A percentile compares a stretch with the other conserved stretches of the same genome.
Evolutionary conservation across 2,888 invertebrate genomes (phyloP).

Genomic region (Diplolepis rosae): DNA sequence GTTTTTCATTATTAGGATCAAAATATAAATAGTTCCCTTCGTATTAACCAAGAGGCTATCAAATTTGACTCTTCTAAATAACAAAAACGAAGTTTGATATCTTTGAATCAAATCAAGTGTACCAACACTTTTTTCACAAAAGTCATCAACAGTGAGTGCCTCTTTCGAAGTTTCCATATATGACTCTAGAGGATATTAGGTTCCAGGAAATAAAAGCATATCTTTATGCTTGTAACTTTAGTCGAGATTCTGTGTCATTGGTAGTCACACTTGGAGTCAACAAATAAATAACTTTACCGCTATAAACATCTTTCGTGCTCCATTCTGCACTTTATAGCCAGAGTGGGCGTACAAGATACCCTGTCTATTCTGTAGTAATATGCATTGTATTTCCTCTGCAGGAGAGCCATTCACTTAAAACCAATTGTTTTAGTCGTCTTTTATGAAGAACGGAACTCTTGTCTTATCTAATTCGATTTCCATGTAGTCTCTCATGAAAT

Average conservation of each 20-base stretch:
- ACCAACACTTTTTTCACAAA: too few species aligned
- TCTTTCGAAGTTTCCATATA: too few species aligned
- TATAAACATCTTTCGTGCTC: conserved; percentile 7
- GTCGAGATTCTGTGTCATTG: neutral
- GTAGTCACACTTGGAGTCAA: conserved; percentile 6
- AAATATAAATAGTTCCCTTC: too few species aligned
- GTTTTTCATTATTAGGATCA: too few species aligned
- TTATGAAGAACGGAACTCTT: neutral
- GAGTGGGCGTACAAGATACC: neutral
- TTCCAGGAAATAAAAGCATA: neutral
- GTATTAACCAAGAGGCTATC: too few species aligned
- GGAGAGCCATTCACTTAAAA: neutral
- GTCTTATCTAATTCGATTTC: neutral
- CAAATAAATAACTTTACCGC: conserved; percentile 21
- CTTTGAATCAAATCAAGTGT: too few species aligned
- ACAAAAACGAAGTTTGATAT: too few species aligned
- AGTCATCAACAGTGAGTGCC: too few species aligned
- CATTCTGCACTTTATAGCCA: conserved; percentile 4
- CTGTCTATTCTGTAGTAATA: neutral
- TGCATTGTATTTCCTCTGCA: neutral
- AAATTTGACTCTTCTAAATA: too few species aligned
- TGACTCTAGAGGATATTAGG: neutral
- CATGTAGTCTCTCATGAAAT: neutral
- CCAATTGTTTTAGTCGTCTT: neutral
- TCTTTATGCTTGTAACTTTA: neutral